phyloP scores from a whole-genome alignment of 1,140 invertebrate genomes.

The Rhagoletis pomonella region DNA sequence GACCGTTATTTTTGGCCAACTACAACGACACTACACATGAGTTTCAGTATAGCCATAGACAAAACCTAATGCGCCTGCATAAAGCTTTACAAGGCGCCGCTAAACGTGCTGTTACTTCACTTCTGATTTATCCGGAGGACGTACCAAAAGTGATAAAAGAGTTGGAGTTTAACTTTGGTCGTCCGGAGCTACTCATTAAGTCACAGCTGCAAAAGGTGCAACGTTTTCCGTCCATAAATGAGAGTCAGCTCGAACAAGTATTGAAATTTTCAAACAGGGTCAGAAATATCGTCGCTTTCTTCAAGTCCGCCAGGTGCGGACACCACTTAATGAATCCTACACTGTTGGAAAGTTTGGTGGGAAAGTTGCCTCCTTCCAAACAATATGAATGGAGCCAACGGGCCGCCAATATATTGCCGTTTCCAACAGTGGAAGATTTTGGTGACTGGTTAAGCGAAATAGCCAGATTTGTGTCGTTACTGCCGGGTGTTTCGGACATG shows the following conservation, averaged over 20 bases:
- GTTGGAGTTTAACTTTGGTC: conserved; percentile 10
- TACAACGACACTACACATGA: background rate
- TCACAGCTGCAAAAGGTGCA: conserved; percentile 30
- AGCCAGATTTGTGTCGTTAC: too few species aligned
- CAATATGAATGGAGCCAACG: too few species aligned
- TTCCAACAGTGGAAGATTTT: too few species aligned
- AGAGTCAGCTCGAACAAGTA: conserved; percentile 18
- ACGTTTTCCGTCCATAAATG: conserved; percentile 7
- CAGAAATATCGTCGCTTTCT: too few species aligned
- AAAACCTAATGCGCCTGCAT: too few species aligned
- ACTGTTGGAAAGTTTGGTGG: too few species aligned
- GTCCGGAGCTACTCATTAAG: conserved; percentile 27
- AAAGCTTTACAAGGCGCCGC: background rate
- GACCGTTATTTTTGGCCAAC: conserved; percentile 30
- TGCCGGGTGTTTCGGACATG: too few species aligned
- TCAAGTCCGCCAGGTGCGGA: too few species aligned
- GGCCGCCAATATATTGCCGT: too few species aligned
- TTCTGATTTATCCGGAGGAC: conserved; percentile 30
- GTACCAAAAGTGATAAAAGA: background rate
- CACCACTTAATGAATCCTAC: too few species aligned
- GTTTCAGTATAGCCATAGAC: conserved; percentile 2
- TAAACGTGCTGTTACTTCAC: background rate
- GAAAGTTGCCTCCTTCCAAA: too few species aligned
- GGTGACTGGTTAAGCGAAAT: too few species aligned
- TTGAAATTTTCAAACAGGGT: background rate